These are phyloP conservation scores for Tetragonula clypearis DNA, from an alignment of 1,140 invertebrate species.

Conservation along the genomic window DNA sequence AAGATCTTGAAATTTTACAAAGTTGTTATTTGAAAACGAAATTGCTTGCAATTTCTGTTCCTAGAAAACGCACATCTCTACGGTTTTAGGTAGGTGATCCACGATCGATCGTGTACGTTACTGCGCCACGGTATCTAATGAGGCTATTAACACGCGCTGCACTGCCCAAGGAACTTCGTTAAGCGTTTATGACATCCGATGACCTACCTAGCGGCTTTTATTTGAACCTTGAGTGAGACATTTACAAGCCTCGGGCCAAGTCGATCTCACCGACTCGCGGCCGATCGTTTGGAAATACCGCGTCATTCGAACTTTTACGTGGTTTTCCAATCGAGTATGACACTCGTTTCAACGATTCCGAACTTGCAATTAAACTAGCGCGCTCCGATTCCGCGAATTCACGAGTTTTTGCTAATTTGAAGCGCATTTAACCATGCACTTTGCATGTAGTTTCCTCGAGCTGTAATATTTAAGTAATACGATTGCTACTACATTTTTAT, in stretches of 20 bases:
- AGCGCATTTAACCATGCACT: not conserved
- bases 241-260: conserved; percentile 53
- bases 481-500: no score
- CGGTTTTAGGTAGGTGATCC: conserved; percentile 19
- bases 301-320: conserved; percentile 45
- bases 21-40: not conserved
- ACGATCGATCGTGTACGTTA: conserved; percentile 38
- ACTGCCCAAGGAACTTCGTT: conserved; percentile 61
- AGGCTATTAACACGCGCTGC: conserved; percentile 68
- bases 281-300: conserved; percentile 1
- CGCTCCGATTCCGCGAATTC: conserved; percentile 12
- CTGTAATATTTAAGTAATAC: no score
- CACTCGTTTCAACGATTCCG: not conserved
- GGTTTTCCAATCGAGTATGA: not conserved
- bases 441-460: no score
- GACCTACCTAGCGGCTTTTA: conserved; percentile 71
- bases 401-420: conserved; percentile 1
- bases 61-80: not conserved
- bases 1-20: no score
- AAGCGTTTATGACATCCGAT: conserved; percentile 71
- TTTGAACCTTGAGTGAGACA: conserved; percentile 68
- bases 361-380: not conserved
- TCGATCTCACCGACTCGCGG: conserved; percentile 45
- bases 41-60: not conserved
- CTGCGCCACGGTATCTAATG: conserved; percentile 66